Base-by-base conservation (phyloP, 2,113 vertebrate species). In the Microcebus griseorufus region DNA sequence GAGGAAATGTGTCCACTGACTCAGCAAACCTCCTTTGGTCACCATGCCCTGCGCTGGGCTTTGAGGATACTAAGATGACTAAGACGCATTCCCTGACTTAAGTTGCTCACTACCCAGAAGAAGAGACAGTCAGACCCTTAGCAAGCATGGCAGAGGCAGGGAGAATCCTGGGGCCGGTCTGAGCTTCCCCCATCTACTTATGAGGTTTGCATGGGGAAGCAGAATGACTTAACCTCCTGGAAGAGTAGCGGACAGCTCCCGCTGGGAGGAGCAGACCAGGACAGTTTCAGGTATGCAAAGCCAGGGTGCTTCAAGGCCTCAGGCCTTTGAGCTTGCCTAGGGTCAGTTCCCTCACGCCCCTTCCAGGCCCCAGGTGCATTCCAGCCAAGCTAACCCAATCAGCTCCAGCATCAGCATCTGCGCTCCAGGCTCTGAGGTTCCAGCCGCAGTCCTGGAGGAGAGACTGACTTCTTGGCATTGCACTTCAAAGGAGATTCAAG, bases 201-300 rank as follows among this genome's bases (percentile, higher is more conserved):
- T 27, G 29, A 42, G 18, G 34, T 45, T 51, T 67, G 0, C 0
- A 1, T 3, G 27, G 58, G 11, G 25, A 45, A 18, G 10, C 4
- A 9, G 55, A 27, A 5, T 3, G 12, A 17, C 37, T 55, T 65
- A 9, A 25, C 23, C 60, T 86, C 58, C 17, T 3, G 27, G 27
- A 60, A 81, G 48, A 60, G 73, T 9, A 7, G 29, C 2, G 1
- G 14, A 22, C 32, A 34, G 25, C 55, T 78, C n/a, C n/a, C 70
- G 23, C 65, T 11, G 17, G 55, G 34, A 75, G 37, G 13, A 67
- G 39, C 60, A 17, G 29, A 53, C 79, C 34, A 45, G 62, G 79
- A 53, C 2, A 9, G 48, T 2, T 13, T 34, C 17, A 16, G n/a
- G n/a, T 13, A 0, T 9, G 42, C 82, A 67, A 48, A 83, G 25